These are phyloP conservation scores for Nymphicus hollandicus DNA, from an alignment of 2,113 vertebrate genomes.

Conservation along the genomic window DNA sequence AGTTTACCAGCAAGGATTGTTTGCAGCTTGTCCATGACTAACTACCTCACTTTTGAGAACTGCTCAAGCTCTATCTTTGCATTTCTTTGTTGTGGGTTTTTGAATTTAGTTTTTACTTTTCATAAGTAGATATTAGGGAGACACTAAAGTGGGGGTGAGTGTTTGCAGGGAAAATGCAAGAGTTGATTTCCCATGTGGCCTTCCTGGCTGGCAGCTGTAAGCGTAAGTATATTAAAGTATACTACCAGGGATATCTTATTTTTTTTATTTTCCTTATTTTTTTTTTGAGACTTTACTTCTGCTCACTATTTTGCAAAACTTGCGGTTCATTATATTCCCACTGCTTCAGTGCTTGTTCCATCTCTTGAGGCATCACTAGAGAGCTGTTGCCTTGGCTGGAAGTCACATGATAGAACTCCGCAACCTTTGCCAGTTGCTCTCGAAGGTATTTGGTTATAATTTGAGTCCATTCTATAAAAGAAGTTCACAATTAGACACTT, in stretches of 20 bases:
- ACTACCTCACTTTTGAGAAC: background rate
- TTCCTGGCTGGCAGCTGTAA: background rate
- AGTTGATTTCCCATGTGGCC: background rate
- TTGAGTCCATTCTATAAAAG: constrained; percentile 76
- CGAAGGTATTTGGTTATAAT: constrained; percentile 78
- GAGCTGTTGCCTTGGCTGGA: constrained; percentile 47
- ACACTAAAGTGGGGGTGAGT: background rate
- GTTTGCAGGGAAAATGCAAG: background rate
- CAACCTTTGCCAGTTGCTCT: constrained; percentile 78
- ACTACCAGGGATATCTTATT: background rate
- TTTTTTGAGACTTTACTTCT: background rate
- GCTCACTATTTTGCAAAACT: too few species aligned
- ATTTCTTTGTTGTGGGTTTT: background rate
- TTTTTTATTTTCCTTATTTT: background rate
- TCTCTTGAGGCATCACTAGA: constrained; percentile 62
- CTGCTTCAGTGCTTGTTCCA: constrained; percentile 77
- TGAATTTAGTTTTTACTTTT: background rate
- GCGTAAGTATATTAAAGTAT: background rate
- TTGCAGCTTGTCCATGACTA: background rate
- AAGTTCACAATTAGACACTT: background rate
- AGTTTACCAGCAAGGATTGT: background rate
- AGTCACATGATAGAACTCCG: constrained; percentile 72
- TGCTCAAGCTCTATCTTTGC: background rate
- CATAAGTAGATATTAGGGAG: background rate
- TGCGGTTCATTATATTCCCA: constrained; percentile 81